Conservation (phyloP, 35 echinoderm and acorn worm genomes). For the Strongylocentrotus purpuratus region DNA sequence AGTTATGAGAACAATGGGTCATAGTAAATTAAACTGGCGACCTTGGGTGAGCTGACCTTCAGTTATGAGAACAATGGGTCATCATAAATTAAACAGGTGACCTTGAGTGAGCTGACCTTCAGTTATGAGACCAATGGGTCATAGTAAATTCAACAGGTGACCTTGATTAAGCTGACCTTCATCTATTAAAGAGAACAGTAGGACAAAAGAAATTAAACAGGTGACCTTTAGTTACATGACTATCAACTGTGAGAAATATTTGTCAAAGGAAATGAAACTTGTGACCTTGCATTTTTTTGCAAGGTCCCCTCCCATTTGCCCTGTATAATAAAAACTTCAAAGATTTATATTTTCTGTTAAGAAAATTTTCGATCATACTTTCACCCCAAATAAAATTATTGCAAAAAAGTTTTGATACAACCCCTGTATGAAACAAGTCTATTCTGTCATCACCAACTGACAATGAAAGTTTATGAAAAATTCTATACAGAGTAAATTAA, state of each 20-base stretch:
- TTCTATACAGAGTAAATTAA: too few species aligned
- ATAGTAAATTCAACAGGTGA: neutral
- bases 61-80: neutral
- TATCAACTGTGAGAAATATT: neutral
- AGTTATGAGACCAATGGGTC: neutral
- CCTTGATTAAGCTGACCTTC: neutral
- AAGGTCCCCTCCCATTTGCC: too few species aligned
- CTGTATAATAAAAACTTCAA: too few species aligned
- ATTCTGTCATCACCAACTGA: too few species aligned
- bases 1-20: neutral
- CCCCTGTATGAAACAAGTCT: too few species aligned
- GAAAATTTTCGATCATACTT: too few species aligned
- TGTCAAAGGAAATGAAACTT: neutral
- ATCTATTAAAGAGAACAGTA: neutral
- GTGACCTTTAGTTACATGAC: neutral
- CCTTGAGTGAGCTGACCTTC: neutral
- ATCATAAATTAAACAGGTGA: neutral
- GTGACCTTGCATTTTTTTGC: too few species aligned
- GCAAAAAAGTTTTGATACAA: too few species aligned
- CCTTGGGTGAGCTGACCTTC: neutral
- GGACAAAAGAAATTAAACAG: neutral
- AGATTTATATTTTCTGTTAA: too few species aligned
- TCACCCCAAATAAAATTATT: too few species aligned
- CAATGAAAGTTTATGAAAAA: too few species aligned
- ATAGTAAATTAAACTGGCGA: neutral